Base-by-base conservation (phyloP, 1,140 invertebrate genomes). In the Drosophila tsacasi region DNA sequence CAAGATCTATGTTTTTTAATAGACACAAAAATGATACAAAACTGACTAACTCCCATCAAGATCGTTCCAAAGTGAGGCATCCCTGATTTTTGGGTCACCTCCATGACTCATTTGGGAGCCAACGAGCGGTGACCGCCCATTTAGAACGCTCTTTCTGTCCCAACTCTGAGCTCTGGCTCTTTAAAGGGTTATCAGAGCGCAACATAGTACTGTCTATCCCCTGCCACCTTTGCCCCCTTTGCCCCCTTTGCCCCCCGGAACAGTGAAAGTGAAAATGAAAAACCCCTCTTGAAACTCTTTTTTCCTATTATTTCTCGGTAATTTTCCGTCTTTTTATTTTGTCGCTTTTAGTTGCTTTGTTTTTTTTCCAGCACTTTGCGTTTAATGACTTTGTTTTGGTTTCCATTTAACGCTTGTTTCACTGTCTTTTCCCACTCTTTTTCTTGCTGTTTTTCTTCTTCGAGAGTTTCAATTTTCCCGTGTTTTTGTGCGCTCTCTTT, bases 221-320 rank as follows among this genome's bases (percentile, higher is more conserved):
- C 23, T 3, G 25, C 9, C 57, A 39, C 67, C 65, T 52, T 73
- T 52, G 15, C 32, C 35, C 42, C 69, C 69, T 35, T 19, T 3
- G 17, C 1, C 27, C 27, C n/a, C n/a, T n/a, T n/a, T n/a, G n/a
- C 17, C n/a, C 63, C 42, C 17, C 15, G 21, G 15, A 21, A 19
- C 69, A 85, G 82, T 90, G 84, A 89, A 89, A 89, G 84, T 89
- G 81, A 87, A 87, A 86, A 83, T 54, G 49, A 47, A 73, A 62
- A 73, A 15, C 40, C 65, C 72, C 59, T 49, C 52, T 49, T 59
- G 23, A 27, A 49, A 35, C 49, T 76, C 44, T 23, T 46, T 46
- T 46, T 42, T 68, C 54, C 65, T 65, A 62, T 75, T 81, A 61
- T 65, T 76, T 35, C 66, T 87, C 67, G 47, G 76, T 83, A 78